Base-by-base conservation (phyloP, 2,113 vertebrate species). In the Malurus elegans region DNA sequence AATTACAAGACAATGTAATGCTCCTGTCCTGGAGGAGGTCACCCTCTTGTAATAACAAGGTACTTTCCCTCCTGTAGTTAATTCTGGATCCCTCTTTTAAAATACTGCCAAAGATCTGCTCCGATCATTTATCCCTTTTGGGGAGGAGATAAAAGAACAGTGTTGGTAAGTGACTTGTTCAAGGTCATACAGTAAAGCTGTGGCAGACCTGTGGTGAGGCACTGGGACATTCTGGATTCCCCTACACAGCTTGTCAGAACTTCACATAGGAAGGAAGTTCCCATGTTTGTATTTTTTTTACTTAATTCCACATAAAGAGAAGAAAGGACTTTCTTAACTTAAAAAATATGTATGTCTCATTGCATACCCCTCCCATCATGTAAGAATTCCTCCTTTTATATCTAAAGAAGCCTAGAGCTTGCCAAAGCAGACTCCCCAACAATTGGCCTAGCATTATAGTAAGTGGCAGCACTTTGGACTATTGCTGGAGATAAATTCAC, bases 301-400 rank as follows among this genome's bases (percentile, higher is more conserved):
- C 64, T 74, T 88, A 64, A 28, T 73, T 32, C 12, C 12, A 66
- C 74, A 70, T n/a, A 24, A 83, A 58, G 56, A 95, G 50, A 95
- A 91, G 45, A 93, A 88, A 90, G 12, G 12, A 72, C n/a, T 76
- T 90, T 45, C 51, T 84, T 88, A 78, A 96, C 90, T 93, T 74
- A 34, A 95, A 79, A 94, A 90, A 71, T 21, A 34, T 62, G 36
- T 65, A 47, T 47, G 32, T 69, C 38, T 79, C 31, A 56, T 58
- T 74, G 32, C 58, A 17, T 62, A 66, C 45, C 6, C 29, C 38
- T 94, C 72, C 74, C 71, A 64, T 64, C 93, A 67, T 34, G 64
- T 26, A 86, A 47, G 32, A 78, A 83, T 90, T 93, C 74, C 18
- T 44, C 18, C 23, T 86, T 88, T 88, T 36, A 32, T 45, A 75